A percentile compares a stretch with the other conserved stretches of the same genome.
Evolutionary conservation across 2,888 invertebrate genomes (phyloP).

Genomic region (Drosophila anomelani): DNA sequence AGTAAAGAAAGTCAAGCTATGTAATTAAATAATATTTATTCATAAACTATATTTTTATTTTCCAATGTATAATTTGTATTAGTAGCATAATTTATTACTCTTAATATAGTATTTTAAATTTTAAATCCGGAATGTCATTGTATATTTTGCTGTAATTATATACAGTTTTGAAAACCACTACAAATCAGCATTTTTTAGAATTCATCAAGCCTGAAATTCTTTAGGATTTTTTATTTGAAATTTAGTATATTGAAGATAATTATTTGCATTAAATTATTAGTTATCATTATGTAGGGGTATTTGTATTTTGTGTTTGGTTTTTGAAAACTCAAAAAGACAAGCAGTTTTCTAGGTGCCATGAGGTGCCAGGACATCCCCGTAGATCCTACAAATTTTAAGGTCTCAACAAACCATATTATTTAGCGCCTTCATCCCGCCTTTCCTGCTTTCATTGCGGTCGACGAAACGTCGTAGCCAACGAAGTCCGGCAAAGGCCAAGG

Average conservation of each 20-base stretch:
- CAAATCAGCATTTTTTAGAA: not conserved
- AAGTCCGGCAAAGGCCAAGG: constrained; percentile 78
- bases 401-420: constrained; percentile 47
- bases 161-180: too few relatives aligned
- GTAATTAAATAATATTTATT: not conserved
- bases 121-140: not conserved
- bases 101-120: not conserved
- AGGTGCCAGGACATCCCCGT: not conserved
- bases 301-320: not conserved
- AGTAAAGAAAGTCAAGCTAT: constrained; percentile 8
- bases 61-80: not conserved
- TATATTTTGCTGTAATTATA: not conserved
- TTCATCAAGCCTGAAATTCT: not conserved
- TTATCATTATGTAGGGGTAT: not conserved
- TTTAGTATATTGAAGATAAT: not conserved
- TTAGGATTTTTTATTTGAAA: not conserved
- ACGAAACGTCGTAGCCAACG: constrained; percentile 73
- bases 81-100: not conserved
- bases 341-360: not conserved
- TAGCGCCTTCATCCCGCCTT: not conserved
- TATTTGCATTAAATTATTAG: too few relatives aligned
- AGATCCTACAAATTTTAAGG: not conserved
- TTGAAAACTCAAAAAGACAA: not conserved
- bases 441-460: constrained; percentile 60
- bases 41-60: not conserved